Conservation (phyloP, 2,113 vertebrate species). For the Cervus canadensis region DNA sequence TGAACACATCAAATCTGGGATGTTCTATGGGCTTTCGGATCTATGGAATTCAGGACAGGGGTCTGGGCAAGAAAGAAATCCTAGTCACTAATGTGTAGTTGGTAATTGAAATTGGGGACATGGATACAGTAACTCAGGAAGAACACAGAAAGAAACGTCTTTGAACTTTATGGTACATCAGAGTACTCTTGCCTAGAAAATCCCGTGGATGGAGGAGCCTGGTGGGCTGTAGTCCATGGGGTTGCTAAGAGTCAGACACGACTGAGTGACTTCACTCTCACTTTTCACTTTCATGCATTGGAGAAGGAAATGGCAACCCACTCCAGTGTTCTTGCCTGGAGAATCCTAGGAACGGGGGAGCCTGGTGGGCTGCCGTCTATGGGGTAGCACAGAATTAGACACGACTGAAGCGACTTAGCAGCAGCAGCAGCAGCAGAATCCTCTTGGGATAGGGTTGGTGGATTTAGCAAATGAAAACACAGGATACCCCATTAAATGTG, state of each 20-base stretch:
- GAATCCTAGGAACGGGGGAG: rapidly evolving
- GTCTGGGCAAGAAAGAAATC: background rate
- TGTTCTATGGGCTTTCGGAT: background rate
- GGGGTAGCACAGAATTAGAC: background rate
- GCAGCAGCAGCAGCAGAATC: background rate
- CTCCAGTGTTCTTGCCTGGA: background rate
- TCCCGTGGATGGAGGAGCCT: background rate
- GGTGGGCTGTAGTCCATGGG: background rate
- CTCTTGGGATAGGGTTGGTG: background rate
- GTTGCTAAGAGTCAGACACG: rapidly evolving
- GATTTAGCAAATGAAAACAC: background rate
- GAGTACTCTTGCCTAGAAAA: background rate
- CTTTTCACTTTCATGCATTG: background rate
- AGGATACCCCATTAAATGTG: background rate
- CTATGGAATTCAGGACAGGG: background rate
- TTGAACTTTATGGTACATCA: background rate
- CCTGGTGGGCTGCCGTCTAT: background rate
- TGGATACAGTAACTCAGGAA: background rate
- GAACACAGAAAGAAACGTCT: background rate
- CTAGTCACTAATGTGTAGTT: background rate
- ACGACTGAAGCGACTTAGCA: background rate
- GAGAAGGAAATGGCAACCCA: background rate
- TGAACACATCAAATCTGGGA: background rate
- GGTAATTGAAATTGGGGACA: background rate
- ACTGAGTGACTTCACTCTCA: background rate